Evolutionary conservation across 2,113 vertebrate genomes (phyloP), one percentile per base, ranked within the genome.

Genomic region (Dermatemys mawii): DNA sequence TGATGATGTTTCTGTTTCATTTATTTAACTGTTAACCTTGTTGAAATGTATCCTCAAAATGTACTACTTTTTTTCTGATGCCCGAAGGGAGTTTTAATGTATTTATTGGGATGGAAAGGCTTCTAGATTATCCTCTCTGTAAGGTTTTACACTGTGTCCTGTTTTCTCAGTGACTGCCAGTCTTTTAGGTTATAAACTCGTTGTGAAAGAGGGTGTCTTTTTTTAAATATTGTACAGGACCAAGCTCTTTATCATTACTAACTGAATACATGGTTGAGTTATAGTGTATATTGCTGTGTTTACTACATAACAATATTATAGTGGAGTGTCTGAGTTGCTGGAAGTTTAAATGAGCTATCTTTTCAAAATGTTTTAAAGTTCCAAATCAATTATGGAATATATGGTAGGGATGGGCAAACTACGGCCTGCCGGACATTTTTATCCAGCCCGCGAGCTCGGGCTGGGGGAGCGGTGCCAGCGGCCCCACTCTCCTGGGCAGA

Each of bases 141-240:
- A 6, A n/a, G 16, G 2, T 84, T 57, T 54, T 0, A 0, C 21
- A 6, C 14, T 3, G 1, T 0, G 2, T 90, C 78, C 53, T 27
- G 27, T 44, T 78, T 1, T 1, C 60, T 80, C 41, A 13, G 0
- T 49, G 0, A 49, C 70, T 54, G 1, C 41, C 0, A 10, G n/a
- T 46, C 46, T 3, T 53, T 75, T 80, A 22, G 83, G 46, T 76
- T 51, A 12, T 1, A 1, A 35, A 55, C 6, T 27, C 22, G 35
- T 54, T 27, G 21, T 9, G 79, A 63, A 57, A 22, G 13, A 16
- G 35, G 27, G 38, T 44, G 6, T 22, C 27, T 27, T 10, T 17
- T 3, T 3, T 49, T 11, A 22, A 38, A 27, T 29, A 11, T 5
- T 55, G 73, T 57, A 26, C 29, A 6, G 1, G 6, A 3, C 1